Percentiles rank a stretch among this genome's conserved stretches.
Conservation (phyloP, 2,797 vertebrate genomes). For the Sebastes trivittatus region DNA sequence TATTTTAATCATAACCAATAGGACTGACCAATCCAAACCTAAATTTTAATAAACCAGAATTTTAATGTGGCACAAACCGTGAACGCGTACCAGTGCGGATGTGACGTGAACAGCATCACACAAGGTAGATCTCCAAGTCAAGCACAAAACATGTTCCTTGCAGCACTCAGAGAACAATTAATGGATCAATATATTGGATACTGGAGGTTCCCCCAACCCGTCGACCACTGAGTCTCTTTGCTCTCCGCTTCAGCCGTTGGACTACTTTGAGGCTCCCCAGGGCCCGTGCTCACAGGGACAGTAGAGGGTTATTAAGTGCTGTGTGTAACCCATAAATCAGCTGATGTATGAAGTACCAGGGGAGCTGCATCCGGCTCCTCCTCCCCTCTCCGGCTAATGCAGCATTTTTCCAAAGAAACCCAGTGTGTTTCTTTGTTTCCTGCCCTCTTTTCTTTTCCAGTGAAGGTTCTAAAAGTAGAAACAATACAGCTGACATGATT, state of each 20-base stretch:
- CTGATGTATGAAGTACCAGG: conserved; percentile 49
- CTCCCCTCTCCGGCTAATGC: conserved; percentile 25
- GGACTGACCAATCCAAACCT: background rate
- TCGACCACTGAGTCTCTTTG: background rate
- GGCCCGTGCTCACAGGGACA: conserved; percentile 19
- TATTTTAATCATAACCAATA: background rate
- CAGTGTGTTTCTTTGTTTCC: conserved; percentile 25
- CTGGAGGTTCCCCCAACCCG: background rate
- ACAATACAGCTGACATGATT: conserved; percentile 43
- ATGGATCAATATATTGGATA: conserved; percentile 5
- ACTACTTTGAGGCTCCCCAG: conserved; percentile 24
- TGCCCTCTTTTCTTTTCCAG: conserved; percentile 35
- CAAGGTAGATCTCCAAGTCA: background rate
- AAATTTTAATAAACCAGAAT: background rate
- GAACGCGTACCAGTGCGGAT: background rate
- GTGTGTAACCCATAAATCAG: conserved; percentile 64
- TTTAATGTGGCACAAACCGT: background rate
- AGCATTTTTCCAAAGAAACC: conserved; percentile 34
- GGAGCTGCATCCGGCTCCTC: conserved; percentile 33
- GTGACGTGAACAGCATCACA: background rate
- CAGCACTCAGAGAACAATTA: conserved; percentile 9
- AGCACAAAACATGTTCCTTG: background rate
- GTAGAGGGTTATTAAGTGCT: conserved; percentile 48
- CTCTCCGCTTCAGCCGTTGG: background rate
- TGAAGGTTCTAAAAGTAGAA: conserved; percentile 56